A percentile compares a stretch with the other conserved stretches of the same genome.
phyloP scores from a whole-genome alignment of 1,140 invertebrate species.

The Polypedilum pembai region DNA sequence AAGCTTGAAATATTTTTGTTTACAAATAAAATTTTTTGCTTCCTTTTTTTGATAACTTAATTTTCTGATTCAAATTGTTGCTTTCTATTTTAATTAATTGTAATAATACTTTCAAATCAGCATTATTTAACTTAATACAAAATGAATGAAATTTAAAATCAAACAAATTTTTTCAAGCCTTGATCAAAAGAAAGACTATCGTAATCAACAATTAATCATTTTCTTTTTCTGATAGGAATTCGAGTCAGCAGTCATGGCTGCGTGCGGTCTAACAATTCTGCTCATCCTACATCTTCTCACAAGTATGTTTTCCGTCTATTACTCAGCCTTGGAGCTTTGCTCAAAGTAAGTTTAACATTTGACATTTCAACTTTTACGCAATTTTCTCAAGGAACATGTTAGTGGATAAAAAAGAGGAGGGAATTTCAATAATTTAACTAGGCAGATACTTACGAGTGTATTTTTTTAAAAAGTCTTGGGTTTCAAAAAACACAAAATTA shows the following conservation, averaged over 20 bases:
- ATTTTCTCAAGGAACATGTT: too few species aligned
- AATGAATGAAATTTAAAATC: too few species aligned
- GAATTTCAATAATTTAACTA: not conserved
- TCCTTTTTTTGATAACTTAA: too few species aligned
- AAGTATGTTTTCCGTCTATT: conserved; percentile 42
- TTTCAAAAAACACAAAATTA: not conserved
- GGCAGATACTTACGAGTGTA: conserved; percentile 1
- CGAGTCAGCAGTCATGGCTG: conserved; percentile 39
- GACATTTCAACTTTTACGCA: too few species aligned
- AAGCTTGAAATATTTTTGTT: too few species aligned
- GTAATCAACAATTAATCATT: not conserved
- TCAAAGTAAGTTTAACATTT: conserved; percentile 38
- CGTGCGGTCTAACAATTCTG: conserved; percentile 39
- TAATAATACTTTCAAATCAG: too few species aligned
- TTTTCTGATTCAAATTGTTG: too few species aligned
- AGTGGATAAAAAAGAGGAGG: not conserved
- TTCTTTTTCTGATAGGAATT: conserved; percentile 36
- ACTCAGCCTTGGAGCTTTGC: conserved; percentile 40
- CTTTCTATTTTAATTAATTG: too few species aligned
- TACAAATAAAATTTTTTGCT: too few species aligned
- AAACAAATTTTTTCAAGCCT: too few species aligned
- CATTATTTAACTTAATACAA: too few species aligned
- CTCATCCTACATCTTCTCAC: conserved; percentile 41
- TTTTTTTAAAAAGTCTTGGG: not conserved
- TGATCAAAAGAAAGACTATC: too few species aligned